A percentile compares a stretch with the other conserved stretches of the same genome.
These are phyloP conservation scores for Atrina japonica DNA, from an alignment of 2,888 invertebrate genomes.

Conservation along the genomic window DNA sequence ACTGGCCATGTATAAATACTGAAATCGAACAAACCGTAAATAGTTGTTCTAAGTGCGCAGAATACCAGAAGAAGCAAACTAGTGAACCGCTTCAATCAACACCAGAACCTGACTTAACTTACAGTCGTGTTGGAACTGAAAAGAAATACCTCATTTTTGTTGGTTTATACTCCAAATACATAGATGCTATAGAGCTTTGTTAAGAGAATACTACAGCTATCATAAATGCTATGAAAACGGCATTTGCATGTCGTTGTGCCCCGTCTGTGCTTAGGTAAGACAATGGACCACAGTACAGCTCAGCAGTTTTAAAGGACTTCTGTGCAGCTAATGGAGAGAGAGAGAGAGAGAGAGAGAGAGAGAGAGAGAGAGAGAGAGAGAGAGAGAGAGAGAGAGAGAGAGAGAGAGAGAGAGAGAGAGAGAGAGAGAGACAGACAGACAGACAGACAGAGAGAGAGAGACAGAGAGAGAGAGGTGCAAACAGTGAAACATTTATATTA, in stretches of 20 bases:
- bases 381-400: too few species aligned
- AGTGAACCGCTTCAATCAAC: conserved; percentile 40
- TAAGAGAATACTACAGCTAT: too few species aligned
- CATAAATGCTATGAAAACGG: too few species aligned
- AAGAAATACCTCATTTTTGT: conserved; percentile 44
- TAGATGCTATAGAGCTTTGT: conserved; percentile 3
- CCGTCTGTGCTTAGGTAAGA: neutral
- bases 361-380: too few species aligned
- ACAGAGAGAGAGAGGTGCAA: conserved; percentile 57
- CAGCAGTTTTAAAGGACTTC: neutral
- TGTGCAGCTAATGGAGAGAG: conserved; percentile 26
- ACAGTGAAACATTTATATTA: too few species aligned
- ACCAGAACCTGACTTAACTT: too few species aligned
- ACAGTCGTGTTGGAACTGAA: conserved; percentile 42
- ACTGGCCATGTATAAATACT: too few species aligned
- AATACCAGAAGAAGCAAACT: too few species aligned
- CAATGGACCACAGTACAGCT: conserved; percentile 8
- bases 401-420: too few species aligned
- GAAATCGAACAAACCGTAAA: conserved; percentile 35
- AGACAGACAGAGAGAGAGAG: conserved; percentile 52
- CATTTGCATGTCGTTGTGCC: too few species aligned
- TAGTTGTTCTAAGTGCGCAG: conserved; percentile 46
- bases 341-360: too few species aligned
- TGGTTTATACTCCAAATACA: neutral
- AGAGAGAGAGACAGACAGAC: conserved; percentile 51